These are phyloP conservation scores for Ptychoptera albimana DNA, from an alignment of 2,888 invertebrate species.

Conservation along the genomic window DNA sequence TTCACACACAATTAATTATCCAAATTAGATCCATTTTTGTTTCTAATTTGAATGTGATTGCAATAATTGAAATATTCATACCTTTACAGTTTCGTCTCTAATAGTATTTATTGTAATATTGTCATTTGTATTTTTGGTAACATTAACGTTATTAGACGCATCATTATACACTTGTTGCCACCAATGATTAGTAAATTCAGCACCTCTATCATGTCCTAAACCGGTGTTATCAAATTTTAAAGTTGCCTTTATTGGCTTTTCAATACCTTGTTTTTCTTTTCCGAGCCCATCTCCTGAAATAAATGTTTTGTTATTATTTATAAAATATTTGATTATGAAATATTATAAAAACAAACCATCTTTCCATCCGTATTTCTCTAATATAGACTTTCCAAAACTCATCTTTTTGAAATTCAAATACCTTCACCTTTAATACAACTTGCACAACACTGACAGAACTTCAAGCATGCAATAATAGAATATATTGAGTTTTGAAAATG, in stretches of 20 bases:
- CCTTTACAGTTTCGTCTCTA: constrained; percentile 23
- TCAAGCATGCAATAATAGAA: too few species aligned
- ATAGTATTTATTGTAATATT: constrained; percentile 12
- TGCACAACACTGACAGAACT: too few species aligned
- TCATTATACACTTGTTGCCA: constrained; percentile 67
- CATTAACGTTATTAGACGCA: constrained; percentile 50
- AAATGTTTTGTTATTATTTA: neutral
- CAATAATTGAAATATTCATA: too few species aligned
- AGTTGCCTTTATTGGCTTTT: constrained; percentile 58
- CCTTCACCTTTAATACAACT: too few species aligned
- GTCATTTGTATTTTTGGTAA: constrained; percentile 19
- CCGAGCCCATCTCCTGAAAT: constrained; percentile 49
- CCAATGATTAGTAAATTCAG: constrained; percentile 70
- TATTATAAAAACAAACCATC: constrained; percentile 16
- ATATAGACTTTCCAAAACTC: constrained; percentile 25
- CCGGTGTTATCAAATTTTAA: constrained; percentile 66
- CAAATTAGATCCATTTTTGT: too few species aligned
- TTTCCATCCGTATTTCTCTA: constrained; percentile 28
- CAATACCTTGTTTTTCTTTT: constrained; percentile 61
- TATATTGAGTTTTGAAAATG: too few species aligned
- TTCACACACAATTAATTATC: neutral
- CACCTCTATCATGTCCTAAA: constrained; percentile 57
- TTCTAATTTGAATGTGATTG: too few species aligned
- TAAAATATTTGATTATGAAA: neutral
- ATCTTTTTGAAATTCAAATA: constrained; percentile 12